A percentile compares a stretch with the other conserved stretches of the same genome.
phyloP scores from a whole-genome alignment of 2,888 invertebrate genomes.

The Acrobasis repandana region DNA sequence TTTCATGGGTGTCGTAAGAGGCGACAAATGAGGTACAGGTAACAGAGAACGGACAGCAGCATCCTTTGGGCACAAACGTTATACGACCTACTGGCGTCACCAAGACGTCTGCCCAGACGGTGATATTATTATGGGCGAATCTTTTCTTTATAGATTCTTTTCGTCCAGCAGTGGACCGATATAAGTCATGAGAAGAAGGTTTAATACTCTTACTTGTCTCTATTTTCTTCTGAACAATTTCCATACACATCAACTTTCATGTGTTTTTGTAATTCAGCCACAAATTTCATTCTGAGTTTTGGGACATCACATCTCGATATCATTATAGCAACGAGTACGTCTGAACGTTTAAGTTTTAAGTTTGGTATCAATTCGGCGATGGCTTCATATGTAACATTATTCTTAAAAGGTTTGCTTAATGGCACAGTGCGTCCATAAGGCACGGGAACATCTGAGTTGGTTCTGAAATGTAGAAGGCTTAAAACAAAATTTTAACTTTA shows the following conservation, averaged over 20 bases:
- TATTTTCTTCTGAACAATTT: slow-evolving; percentile 67
- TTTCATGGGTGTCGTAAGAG: too few relatives aligned
- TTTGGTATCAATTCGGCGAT: slow-evolving; percentile 51
- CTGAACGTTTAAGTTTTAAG: slow-evolving; percentile 68
- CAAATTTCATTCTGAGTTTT: slow-evolving; percentile 75
- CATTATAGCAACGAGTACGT: slow-evolving; percentile 78
- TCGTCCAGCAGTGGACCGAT: too few relatives aligned
- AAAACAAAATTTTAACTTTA: too few relatives aligned
- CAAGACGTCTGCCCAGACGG: too few relatives aligned
- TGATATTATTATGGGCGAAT: too few relatives aligned
- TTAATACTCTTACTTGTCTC: slow-evolving; percentile 36
- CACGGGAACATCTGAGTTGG: slow-evolving; percentile 85
- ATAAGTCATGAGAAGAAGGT: too few relatives aligned
- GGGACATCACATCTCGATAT: slow-evolving; percentile 82
- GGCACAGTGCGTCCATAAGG: slow-evolving; percentile 84
- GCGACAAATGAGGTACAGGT: too few relatives aligned
- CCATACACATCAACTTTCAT: slow-evolving; percentile 84
- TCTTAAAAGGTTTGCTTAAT: slow-evolving; percentile 35
- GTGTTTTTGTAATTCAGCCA: slow-evolving; percentile 80
- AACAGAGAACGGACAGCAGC: too few relatives aligned
- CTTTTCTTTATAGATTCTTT: too few relatives aligned
- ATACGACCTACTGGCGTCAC: too few relatives aligned
- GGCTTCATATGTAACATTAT: slow-evolving; percentile 28
- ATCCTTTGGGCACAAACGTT: too few relatives aligned
- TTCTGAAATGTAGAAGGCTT: slow-evolving; percentile 65